Conservation (phyloP, 1,140 invertebrate species). For the Arctopsyche grandis region DNA sequence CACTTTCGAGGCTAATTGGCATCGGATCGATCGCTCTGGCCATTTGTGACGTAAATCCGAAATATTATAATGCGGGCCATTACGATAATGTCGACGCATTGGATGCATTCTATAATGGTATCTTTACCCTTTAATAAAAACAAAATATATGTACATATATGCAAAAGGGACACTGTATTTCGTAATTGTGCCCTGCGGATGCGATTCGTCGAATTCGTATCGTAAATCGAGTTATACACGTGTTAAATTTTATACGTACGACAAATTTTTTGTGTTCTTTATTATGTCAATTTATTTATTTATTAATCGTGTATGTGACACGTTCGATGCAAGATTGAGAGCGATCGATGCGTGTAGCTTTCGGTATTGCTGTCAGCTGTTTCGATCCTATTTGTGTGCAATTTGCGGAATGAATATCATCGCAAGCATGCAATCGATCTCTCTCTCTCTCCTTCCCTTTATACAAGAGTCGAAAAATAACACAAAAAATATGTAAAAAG, state of each 20-base stretch:
- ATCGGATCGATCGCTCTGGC: conserved; percentile 41
- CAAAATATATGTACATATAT: too few relatives aligned
- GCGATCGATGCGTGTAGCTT: too few relatives aligned
- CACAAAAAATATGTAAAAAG: not conserved
- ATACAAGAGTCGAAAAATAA: too few relatives aligned
- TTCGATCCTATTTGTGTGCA: not conserved
- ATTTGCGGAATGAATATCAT: conserved; percentile 15
- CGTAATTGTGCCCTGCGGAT: not conserved
- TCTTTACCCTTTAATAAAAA: too few relatives aligned
- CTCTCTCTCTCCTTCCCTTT: too few relatives aligned
- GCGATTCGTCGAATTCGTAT: not conserved
- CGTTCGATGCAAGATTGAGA: too few relatives aligned
- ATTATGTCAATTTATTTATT: too few relatives aligned
- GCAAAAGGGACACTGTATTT: not conserved
- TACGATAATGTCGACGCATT: conserved; percentile 29
- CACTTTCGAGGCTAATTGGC: conserved; percentile 44
- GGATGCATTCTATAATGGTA: too few relatives aligned
- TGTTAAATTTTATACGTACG: too few relatives aligned
- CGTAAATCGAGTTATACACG: not conserved
- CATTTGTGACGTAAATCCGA: conserved; percentile 43
- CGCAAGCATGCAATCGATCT: conserved; percentile 7
- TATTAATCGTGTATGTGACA: too few relatives aligned
- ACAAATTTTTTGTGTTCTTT: too few relatives aligned
- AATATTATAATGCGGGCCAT: conserved; percentile 41
- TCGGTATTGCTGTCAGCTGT: too few relatives aligned